These are phyloP conservation scores for Brachionus manjavacas DNA, from an alignment of 1,140 invertebrate species.

Conservation along the genomic window DNA sequence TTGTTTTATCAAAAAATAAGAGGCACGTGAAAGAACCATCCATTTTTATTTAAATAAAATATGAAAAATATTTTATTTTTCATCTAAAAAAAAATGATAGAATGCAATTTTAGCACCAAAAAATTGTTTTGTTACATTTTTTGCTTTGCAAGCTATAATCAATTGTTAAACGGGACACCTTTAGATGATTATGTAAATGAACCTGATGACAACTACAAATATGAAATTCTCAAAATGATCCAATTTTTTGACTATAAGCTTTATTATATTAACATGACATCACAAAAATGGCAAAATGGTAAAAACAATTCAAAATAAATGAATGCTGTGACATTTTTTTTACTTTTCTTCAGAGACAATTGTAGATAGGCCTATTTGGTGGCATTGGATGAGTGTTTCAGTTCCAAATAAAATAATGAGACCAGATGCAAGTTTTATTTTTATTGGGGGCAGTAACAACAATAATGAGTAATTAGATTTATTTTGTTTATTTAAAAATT, in stretches of 20 bases:
- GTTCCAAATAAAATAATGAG: constrained; percentile 47
- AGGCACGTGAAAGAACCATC: neutral
- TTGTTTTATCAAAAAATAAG: neutral
- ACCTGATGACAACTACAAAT: constrained; percentile 10
- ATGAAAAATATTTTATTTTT: neutral
- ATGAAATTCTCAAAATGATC: constrained; percentile 43
- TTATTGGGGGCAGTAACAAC: constrained; percentile 50
- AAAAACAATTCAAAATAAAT: neutral
- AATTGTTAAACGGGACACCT: neutral
- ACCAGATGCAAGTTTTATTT: constrained; percentile 46
- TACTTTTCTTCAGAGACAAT: neutral
- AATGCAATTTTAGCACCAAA: neutral
- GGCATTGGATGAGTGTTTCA: constrained; percentile 49
- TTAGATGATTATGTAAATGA: constrained; percentile 40
- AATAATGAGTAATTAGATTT: neutral
- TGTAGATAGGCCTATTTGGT: constrained; percentile 47
- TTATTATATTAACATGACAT: constrained; percentile 50
- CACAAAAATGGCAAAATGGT: constrained; percentile 50
- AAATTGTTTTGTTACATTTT: neutral
- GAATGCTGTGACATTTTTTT: neutral
- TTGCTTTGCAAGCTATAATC: neutral
- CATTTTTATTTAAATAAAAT: neutral
- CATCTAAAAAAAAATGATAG: neutral
- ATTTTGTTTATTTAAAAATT: too few relatives aligned
- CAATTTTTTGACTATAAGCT: constrained; percentile 46